A percentile compares a stretch with the other conserved stretches of the same genome.
Evolutionary conservation across 2,797 vertebrate genomes (phyloP).

Genomic region (Girardinus metallicus): DNA sequence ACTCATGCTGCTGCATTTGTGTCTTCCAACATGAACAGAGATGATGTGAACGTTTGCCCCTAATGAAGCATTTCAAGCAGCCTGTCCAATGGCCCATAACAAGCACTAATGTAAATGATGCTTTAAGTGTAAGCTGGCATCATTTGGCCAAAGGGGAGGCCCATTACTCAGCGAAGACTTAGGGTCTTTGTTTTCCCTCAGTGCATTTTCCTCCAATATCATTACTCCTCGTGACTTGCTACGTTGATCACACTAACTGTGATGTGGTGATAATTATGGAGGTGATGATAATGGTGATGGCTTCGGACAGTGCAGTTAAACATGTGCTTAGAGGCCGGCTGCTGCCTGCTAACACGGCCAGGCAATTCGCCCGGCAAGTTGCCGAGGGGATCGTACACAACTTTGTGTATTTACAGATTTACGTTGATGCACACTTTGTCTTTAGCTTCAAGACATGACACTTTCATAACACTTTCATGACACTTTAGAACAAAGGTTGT

Average conservation of each 20-base stretch:
- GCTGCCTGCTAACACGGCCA: conserved; percentile 17
- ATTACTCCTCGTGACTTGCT: conserved; percentile 59
- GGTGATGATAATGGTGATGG: conserved; percentile 57
- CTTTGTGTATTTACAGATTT: not conserved
- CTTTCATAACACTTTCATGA: not conserved
- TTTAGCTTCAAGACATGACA: not conserved
- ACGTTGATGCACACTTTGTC: not conserved
- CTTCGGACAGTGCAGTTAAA: conserved; percentile 48
- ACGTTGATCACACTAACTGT: conserved; percentile 60
- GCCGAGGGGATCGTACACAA: not conserved
- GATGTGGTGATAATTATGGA: conserved; percentile 65
- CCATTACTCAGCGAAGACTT: conserved; percentile 63
- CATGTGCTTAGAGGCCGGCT: conserved; percentile 39
- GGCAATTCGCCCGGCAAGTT: conserved; percentile 3
- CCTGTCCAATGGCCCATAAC: conserved; percentile 68
- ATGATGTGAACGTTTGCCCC: conserved; percentile 63
- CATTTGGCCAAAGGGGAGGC: conserved; percentile 66
- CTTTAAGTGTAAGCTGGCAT: conserved; percentile 71
- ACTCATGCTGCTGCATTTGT: conserved; percentile 68
- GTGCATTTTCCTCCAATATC: conserved; percentile 44
- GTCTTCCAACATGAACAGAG: conserved; percentile 61
- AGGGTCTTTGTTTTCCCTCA: conserved; percentile 46
- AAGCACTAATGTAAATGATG: conserved; percentile 73
- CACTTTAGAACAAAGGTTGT: too few relatives aligned
- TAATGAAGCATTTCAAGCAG: conserved; percentile 70